Evolutionary conservation across 2,888 invertebrate genomes (phyloP).

Genomic region (Stomorhina lunata): DNA sequence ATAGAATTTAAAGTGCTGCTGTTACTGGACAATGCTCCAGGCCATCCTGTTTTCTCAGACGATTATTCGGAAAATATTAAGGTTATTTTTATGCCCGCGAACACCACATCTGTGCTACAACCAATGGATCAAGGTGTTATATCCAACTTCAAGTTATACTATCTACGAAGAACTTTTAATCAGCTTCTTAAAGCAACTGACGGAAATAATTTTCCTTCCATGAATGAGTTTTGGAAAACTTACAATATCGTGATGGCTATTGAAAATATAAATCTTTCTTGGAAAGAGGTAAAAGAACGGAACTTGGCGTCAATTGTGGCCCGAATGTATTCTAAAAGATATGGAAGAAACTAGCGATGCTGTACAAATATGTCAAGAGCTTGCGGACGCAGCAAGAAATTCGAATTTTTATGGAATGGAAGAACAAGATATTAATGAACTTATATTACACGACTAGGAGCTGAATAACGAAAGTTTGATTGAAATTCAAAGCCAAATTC

Average conservation of each 20-base stretch:
- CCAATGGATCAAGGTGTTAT: conserved; percentile 5
- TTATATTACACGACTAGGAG: conserved; percentile 7
- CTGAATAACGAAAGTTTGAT: conserved; percentile 15
- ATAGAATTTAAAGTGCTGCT: too few species aligned
- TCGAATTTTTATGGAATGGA: conserved; percentile 14
- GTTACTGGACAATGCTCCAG: too few species aligned
- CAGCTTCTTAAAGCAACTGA: too few species aligned
- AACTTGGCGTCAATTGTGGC: conserved; percentile 18
- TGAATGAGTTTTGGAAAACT: too few species aligned
- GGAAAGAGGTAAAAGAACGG: conserved; percentile 10
- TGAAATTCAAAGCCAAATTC: not conserved
- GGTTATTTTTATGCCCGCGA: too few species aligned
- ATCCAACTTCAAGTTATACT: not conserved
- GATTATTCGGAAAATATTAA: too few species aligned
- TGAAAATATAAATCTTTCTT: not conserved
- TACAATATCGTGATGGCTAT: too few species aligned
- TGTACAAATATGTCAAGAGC: conserved; percentile 11
- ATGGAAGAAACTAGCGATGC: conserved; percentile 19
- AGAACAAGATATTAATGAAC: conserved; percentile 30
- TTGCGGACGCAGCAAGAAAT: conserved; percentile 23
- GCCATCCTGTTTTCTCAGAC: too few species aligned
- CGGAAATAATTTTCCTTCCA: too few species aligned
- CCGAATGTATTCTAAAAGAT: conserved; percentile 14
- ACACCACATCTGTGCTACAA: not conserved
- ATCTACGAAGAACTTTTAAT: too few species aligned